Evolutionary conservation across 2,888 invertebrate species (phyloP).

Genomic region (Pammene aurita): DNA sequence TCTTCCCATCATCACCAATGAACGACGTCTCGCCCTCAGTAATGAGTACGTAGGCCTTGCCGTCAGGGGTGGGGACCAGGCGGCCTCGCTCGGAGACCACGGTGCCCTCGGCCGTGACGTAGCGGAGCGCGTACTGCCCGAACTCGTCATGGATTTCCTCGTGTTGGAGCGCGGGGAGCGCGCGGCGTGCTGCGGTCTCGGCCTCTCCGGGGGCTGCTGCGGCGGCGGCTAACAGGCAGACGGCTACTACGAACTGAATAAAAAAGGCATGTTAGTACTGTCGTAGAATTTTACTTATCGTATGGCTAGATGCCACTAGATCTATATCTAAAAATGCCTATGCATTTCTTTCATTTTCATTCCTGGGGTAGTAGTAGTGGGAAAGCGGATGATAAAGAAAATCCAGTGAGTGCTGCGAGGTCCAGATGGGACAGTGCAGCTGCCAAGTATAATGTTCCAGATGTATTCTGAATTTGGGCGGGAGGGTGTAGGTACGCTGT

Average conservation of each 20-base stretch:
- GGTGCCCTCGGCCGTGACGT: conserved; percentile 65
- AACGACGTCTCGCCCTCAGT: conserved; percentile 63
- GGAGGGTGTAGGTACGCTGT: no score
- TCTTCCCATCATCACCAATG: conserved; percentile 62
- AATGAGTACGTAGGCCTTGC: conserved; percentile 56
- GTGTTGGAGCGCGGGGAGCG: conserved; percentile 56
- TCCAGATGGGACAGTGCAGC: no score
- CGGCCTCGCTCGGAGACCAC: conserved; percentile 61
- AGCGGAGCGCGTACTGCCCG: conserved; percentile 63
- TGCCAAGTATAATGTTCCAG: no score
- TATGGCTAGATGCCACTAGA: no score
- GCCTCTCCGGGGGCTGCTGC: conserved; percentile 50
- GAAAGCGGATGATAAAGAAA: no score
- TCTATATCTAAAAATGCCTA: no score
- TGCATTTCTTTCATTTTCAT: no score
- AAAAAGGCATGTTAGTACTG: not conserved
- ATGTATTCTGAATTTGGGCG: no score
- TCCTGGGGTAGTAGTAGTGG: no score
- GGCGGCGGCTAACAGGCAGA: conserved; percentile 51
- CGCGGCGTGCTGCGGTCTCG: conserved; percentile 47
- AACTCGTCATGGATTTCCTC: conserved; percentile 60
- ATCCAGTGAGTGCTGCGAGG: no score
- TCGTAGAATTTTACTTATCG: no score
- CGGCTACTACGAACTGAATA: conserved; percentile 53
- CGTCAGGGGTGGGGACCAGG: conserved; percentile 56